phyloP scores from a whole-genome alignment of 2,113 vertebrate genomes.

The Pteropus alecto region DNA sequence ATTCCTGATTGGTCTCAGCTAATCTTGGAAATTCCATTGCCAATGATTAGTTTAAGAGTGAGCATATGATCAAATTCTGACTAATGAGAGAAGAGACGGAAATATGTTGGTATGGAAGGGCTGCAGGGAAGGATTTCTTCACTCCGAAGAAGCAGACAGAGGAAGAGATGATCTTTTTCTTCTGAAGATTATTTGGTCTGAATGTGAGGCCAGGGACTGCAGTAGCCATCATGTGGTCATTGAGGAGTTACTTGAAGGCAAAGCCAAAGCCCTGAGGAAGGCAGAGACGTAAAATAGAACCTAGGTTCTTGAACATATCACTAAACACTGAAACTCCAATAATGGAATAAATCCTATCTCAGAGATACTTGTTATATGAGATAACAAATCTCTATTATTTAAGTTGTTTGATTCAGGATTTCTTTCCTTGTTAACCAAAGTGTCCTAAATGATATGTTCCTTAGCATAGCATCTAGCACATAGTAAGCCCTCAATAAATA shows the following conservation, averaged over 20 bases:
- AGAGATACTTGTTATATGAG: not conserved
- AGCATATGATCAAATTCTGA: not conserved
- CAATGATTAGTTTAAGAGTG: not conserved
- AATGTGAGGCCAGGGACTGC: not conserved
- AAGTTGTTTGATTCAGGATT: not conserved
- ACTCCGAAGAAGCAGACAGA: not conserved
- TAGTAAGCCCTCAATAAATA: not conserved
- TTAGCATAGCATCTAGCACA: not conserved
- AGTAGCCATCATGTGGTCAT: not conserved
- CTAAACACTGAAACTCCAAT: not conserved
- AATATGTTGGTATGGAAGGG: not conserved
- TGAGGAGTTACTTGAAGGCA: not conserved
- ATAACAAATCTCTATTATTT: not conserved
- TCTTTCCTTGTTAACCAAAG: not conserved
- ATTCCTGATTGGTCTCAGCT: not conserved
- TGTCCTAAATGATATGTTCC: not conserved
- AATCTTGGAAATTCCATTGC: slow-evolving; percentile 2
- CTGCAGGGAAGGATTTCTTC: not conserved
- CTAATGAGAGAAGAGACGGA: not conserved
- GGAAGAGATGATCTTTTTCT: not conserved
- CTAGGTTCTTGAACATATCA: not conserved
- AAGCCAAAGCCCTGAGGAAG: not conserved
- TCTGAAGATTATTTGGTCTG: not conserved
- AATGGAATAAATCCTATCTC: not conserved
- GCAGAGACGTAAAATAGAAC: not conserved